phyloP scores from a whole-genome alignment of 2,113 vertebrate genomes.

The Myocastor coypus region DNA sequence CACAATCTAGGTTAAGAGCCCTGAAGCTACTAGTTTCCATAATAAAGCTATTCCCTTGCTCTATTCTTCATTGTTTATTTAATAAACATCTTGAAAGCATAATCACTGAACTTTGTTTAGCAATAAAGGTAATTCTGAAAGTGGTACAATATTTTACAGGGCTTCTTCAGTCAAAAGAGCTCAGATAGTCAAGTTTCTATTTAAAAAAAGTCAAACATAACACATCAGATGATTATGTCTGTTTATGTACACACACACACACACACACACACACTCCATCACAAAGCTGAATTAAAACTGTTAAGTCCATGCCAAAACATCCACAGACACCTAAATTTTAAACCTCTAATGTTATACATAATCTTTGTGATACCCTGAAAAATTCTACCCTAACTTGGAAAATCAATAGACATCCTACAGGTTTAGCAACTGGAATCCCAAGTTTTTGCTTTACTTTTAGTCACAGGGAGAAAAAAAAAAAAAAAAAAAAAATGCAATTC shows the following conservation, averaged over 20 bases:
- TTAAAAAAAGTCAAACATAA: neutral
- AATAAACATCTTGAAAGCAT: slow-evolving; percentile 35
- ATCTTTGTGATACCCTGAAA: neutral
- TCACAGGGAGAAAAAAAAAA: neutral
- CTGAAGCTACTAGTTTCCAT: slow-evolving; percentile 30
- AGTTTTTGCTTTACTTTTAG: neutral
- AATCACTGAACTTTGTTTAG: neutral
- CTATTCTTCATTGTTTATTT: neutral
- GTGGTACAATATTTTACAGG: neutral
- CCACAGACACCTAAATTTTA: neutral
- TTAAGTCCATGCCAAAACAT: too few relatives aligned
- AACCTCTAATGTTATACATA: neutral
- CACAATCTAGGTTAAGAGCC: neutral
- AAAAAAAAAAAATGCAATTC: neutral
- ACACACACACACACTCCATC: neutral
- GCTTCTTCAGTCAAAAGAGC: neutral
- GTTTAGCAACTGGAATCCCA: slow-evolving; percentile 3
- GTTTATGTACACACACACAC: neutral
- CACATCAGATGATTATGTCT: neutral
- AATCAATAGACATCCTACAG: neutral
- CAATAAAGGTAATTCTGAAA: neutral
- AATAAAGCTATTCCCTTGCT: slow-evolving; percentile 21
- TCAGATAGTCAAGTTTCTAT: neutral
- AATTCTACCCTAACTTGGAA: neutral
- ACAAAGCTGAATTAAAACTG: too few relatives aligned